A percentile compares a stretch with the other conserved stretches of the same genome.
phyloP scores from a whole-genome alignment of 2,888 invertebrate genomes.

The Eupithecia subumbrata region DNA sequence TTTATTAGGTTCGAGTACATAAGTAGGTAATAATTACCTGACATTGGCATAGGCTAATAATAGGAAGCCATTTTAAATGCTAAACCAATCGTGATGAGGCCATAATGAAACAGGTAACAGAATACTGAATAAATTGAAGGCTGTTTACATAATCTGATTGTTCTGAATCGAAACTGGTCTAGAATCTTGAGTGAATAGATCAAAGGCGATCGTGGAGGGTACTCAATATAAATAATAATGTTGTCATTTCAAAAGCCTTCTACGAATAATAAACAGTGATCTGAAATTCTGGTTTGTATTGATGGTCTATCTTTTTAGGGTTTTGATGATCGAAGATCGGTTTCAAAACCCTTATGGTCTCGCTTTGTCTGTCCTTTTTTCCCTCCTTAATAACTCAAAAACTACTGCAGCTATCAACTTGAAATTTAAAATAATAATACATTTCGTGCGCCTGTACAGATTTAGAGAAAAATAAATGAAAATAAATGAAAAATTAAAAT shows the following conservation, averaged over 20 bases:
- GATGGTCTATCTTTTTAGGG: no score
- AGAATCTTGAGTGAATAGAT: not conserved
- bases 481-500: no score
- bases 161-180: constrained; percentile 13
- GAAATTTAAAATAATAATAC: no score
- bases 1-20: not conserved
- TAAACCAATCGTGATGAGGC: constrained; percentile 51
- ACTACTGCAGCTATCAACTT: no score
- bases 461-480: no score
- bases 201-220: not conserved
- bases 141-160: constrained; percentile 21
- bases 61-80: constrained; percentile 50
- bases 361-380: no score
- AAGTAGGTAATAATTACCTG: constrained; percentile 39
- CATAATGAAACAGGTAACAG: constrained; percentile 33
- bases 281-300: not conserved
- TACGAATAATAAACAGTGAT: not conserved
- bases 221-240: constrained; percentile 5
- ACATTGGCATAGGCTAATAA: constrained; percentile 40
- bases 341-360: no score
- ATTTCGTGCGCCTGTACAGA: no score
- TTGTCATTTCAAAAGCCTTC: not conserved
- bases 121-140: constrained; percentile 35
- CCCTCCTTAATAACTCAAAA: no score
- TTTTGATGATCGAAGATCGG: no score